Evolutionary conservation across 2,888 invertebrate genomes (phyloP).

Genomic region (Thereva unica): DNA sequence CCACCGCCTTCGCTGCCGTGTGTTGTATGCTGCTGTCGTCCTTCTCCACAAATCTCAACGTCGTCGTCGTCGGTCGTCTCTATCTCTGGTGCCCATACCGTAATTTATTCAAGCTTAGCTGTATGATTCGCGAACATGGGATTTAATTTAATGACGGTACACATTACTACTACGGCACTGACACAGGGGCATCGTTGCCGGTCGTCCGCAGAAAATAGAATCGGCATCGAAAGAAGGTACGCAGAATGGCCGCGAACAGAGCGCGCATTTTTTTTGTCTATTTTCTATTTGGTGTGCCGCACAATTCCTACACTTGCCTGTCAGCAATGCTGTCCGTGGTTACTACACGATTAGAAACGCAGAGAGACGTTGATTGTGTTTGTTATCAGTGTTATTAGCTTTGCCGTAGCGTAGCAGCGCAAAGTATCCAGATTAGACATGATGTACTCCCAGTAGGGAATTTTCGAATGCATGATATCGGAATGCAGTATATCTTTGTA

Average conservation of each 20-base stretch:
- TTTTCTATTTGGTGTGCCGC: constrained; percentile 16
- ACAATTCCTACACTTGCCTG: constrained; percentile 9
- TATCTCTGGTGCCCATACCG: neutral
- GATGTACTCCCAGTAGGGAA: too few relatives aligned
- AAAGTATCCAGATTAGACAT: too few relatives aligned
- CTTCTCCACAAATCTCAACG: too few relatives aligned
- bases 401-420: too few relatives aligned
- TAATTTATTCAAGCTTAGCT: constrained; percentile 18
- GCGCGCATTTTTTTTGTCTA: neutral
- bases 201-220: constrained; percentile 19
- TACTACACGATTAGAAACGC: too few relatives aligned
- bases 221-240: constrained; percentile 1
- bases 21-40: too few relatives aligned
- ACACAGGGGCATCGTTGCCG: constrained; percentile 18
- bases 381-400: too few relatives aligned
- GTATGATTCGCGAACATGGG: constrained; percentile 41
- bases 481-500: too few relatives aligned
- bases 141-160: constrained; percentile 37
- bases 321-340: neutral
- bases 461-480: too few relatives aligned
- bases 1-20: too few relatives aligned
- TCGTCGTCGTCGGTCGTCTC: neutral
- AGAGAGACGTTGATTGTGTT: too few relatives aligned
- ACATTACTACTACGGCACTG: constrained; percentile 13
- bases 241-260: constrained; percentile 19